Conservation (phyloP, 2,797 vertebrate species). For the Dryobates pubescens region DNA sequence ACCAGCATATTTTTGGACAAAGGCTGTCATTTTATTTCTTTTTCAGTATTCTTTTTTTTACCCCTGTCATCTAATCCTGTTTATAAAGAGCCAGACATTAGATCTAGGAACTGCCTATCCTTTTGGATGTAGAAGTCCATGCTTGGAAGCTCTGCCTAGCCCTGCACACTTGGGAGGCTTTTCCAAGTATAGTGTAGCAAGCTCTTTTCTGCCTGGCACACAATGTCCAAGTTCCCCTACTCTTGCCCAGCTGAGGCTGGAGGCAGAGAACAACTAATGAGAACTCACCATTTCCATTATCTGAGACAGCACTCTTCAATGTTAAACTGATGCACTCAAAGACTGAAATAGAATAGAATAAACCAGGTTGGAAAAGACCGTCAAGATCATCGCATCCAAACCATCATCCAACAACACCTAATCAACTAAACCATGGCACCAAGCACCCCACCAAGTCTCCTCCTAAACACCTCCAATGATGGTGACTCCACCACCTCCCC, state of each 20-base stretch:
- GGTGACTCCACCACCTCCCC: no score
- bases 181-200: neutral
- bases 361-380: no score
- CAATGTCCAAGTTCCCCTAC: neutral
- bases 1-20: slow-evolving; percentile 66
- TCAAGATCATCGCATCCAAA: no score
- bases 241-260: neutral
- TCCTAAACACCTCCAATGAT: no score
- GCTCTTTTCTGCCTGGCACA: neutral
- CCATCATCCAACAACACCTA: no score
- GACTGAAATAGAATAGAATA: neutral
- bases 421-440: no score
- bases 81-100: slow-evolving; percentile 34
- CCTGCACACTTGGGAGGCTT: neutral
- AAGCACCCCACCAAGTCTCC: no score
- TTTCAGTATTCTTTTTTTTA: slow-evolving; percentile 7
- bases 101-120: slow-evolving; percentile 44
- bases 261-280: neutral
- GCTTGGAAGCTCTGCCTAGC: slow-evolving; percentile 19
- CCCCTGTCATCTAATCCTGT: slow-evolving; percentile 34
- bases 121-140: slow-evolving; percentile 6
- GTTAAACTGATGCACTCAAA: accelerated
- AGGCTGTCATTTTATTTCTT: slow-evolving; percentile 46
- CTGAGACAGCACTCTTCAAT: accelerated
- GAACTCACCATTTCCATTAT: neutral